phyloP scores from a whole-genome alignment of 2,113 vertebrate genomes.

The Progne subis region DNA sequence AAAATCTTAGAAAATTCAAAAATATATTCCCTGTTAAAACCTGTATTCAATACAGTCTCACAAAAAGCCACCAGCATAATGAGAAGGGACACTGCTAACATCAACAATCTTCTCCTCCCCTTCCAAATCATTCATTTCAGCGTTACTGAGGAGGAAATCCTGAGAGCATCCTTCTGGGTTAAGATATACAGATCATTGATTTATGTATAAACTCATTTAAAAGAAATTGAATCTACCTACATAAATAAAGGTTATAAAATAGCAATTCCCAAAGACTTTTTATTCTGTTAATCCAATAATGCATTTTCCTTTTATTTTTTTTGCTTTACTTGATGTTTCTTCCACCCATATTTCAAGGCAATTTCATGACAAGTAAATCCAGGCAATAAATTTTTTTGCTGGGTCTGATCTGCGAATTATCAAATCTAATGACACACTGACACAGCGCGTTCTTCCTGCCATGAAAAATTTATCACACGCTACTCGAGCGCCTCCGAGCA shows the following conservation, averaged over 20 bases:
- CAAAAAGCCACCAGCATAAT: neutral
- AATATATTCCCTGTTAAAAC: neutral
- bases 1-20: neutral
- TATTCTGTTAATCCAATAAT: conserved; percentile 53
- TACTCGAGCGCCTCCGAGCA: neutral
- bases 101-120: neutral
- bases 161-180: neutral
- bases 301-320: neutral
- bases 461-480: neutral
- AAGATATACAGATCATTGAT: neutral
- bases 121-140: neutral
- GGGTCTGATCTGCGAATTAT: conserved; percentile 41
- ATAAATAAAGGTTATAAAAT: conserved; percentile 38
- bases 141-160: neutral
- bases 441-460: conserved; percentile 15
- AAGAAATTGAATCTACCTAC: neutral
- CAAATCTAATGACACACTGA: conserved; percentile 11
- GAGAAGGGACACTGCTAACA: neutral
- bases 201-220: conserved; percentile 22
- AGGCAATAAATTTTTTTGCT: conserved; percentile 47
- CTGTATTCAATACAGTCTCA: neutral
- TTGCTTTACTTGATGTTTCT: neutral
- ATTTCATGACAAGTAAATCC: conserved; percentile 57
- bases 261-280: neutral
- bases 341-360: conserved; percentile 27